Base-by-base conservation (phyloP, 2,113 vertebrate genomes). In the Hucho hucho region DNA sequence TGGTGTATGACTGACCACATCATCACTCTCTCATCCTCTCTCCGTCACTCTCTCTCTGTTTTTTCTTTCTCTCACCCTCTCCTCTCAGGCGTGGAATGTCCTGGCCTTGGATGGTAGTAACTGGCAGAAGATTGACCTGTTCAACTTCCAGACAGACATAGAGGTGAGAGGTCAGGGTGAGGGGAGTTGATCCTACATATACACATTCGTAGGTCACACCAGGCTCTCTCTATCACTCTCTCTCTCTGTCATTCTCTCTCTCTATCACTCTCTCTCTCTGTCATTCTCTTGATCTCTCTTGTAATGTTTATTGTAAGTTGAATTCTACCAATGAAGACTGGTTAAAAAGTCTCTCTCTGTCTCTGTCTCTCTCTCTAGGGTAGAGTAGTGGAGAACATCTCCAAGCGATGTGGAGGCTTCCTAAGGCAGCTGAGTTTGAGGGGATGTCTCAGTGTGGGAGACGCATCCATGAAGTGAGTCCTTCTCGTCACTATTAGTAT, bases 111-210 rank as follows among this genome's bases (percentile, higher is more conserved):
- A 98, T 91, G 97, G 97, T 88, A 98, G 97, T 89, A 98, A 98
- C 87, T 98, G 97, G 97, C 97, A 98, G 89, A 96, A 96, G 92
- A 95, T 98, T 80, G 97, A 98, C 87, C 92, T 98, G 77, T 98
- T 98, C 90, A 97, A 98, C 93, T 98, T 98, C 78, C 97, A 98
- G 75, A 97, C 96, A 3, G 97, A 98, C 87, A 97, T 98, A 81
- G 97, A 98, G 95, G 97, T 98, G 83, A 92, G 94, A 86, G 18
- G 46, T 58, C 18, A 61, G n/a, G 20, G 16, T 6, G 63, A 75
- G 12, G 18, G 61, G 20, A 72, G 28, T 2, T 56, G 13, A 32
- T 13, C 18, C 43, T 18, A n/a, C 67, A 22, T 69, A 2, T 72
- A 73, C 72, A 58, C 28, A 67, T 65, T 76, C 47, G 65, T 73